Evolutionary conservation across 2,888 invertebrate species (phyloP).

Genomic region (Xanthorhoe spadicearia): DNA sequence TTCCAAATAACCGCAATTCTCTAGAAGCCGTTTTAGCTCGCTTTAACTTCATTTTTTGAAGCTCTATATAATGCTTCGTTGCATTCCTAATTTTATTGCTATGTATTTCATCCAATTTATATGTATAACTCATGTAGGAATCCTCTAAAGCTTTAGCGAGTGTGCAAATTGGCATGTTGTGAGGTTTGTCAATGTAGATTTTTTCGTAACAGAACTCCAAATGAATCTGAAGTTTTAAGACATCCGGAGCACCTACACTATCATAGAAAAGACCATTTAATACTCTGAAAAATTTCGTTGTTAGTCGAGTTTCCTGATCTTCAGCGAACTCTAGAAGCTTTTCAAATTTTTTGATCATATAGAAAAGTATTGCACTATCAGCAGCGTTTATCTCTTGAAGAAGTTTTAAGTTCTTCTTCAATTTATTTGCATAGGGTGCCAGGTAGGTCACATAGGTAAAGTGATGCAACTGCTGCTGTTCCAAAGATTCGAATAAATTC

Average conservation of each 20-base stretch:
- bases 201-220: slow-evolving; percentile 87
- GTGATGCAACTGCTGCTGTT: slow-evolving; percentile 86
- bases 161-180: slow-evolving; percentile 79
- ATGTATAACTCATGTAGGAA: slow-evolving; percentile 78
- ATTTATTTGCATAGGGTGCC: slow-evolving; percentile 77
- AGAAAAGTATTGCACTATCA: slow-evolving; percentile 57
- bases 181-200: slow-evolving; percentile 84
- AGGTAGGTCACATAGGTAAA: slow-evolving; percentile 85
- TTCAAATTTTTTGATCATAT: slow-evolving; percentile 62
- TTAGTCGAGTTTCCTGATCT: slow-evolving; percentile 76
- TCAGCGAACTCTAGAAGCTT: slow-evolving; percentile 72
- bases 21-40: slow-evolving; percentile 83
- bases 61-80: slow-evolving; percentile 78
- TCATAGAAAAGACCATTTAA: slow-evolving; percentile 84
- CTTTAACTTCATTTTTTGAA: slow-evolving; percentile 78
- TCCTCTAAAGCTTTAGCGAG: slow-evolving; percentile 86
- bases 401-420: slow-evolving; percentile 73
- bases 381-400: slow-evolving; percentile 71
- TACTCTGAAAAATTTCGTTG: slow-evolving; percentile 82
- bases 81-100: slow-evolving; percentile 79
- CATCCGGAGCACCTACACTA: slow-evolving; percentile 81
- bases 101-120: slow-evolving; percentile 83
- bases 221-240: slow-evolving; percentile 84
- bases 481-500: slow-evolving; percentile 84
- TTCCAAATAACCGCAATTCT: slow-evolving; percentile 82